Evolutionary conservation across 2,797 vertebrate genomes (phyloP).

Genomic region (Gallinago stenura): DNA sequence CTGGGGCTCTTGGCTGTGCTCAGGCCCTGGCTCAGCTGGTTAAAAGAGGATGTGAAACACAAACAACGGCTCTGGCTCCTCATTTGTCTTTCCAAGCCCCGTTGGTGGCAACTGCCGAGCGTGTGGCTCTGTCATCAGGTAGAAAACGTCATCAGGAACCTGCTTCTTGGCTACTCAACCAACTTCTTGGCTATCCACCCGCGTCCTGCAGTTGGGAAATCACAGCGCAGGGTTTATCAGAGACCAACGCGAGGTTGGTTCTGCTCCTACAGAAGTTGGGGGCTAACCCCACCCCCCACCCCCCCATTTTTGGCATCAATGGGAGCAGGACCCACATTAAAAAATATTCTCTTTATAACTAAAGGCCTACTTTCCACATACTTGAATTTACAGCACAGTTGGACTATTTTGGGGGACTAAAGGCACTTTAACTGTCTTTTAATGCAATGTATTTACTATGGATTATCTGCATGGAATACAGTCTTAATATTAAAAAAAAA

Average conservation of each 20-base stretch:
- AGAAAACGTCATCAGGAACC: background rate
- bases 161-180: background rate
- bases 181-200: background rate
- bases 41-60: background rate
- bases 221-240: background rate
- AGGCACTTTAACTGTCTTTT: background rate
- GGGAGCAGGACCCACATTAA: background rate
- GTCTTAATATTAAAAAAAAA: conserved; percentile 30
- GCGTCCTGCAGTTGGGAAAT: background rate
- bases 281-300: background rate
- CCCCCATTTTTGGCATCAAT: background rate
- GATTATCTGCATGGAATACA: conserved; percentile 36
- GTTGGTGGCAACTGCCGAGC: background rate
- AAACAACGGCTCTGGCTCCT: background rate
- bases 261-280: background rate
- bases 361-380: background rate
- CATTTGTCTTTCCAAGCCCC: background rate
- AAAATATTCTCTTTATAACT: background rate
- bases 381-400: conserved; percentile 26
- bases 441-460: background rate
- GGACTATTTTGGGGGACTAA: background rate
- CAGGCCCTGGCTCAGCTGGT: background rate
- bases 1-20: background rate
- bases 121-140: background rate
- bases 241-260: background rate